A percentile compares a stretch with the other conserved stretches of the same genome.
Conservation (phyloP, 2,797 vertebrate species). For the Malurus leucopterus region DNA sequence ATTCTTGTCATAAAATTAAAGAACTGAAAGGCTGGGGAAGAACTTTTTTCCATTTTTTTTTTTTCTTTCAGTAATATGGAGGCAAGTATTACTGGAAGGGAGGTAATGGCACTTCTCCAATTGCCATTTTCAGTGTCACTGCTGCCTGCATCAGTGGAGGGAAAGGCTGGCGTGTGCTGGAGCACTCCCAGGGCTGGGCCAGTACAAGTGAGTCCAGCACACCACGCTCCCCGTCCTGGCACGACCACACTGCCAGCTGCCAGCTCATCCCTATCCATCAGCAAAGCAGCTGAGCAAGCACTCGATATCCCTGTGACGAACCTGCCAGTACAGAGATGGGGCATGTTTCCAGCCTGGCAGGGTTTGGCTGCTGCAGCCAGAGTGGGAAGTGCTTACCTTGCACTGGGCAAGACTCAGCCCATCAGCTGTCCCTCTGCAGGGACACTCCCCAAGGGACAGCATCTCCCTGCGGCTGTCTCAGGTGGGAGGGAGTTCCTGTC, state of each 20-base stretch:
- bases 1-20: background rate
- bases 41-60: background rate
- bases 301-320: fast-evolving
- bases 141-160: background rate
- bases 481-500: background rate
- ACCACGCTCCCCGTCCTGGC: background rate
- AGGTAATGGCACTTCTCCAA: background rate
- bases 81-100: background rate
- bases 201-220: fast-evolving
- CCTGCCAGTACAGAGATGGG: background rate
- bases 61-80: too few species aligned
- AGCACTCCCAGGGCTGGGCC: background rate
- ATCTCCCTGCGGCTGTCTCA: background rate
- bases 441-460: fast-evolving
- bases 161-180: background rate
- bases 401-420: background rate
- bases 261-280: background rate
- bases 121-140: background rate
- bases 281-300: background rate
- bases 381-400: background rate
- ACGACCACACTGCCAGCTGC: background rate
- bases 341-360: background rate
- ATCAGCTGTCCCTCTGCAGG: background rate
- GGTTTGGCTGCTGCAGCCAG: background rate
- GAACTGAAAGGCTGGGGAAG: background rate